Evolutionary conservation across 2,888 invertebrate species (phyloP), one percentile per base, ranked within the genome.

Genomic region (Cerceris ruficornis): DNA sequence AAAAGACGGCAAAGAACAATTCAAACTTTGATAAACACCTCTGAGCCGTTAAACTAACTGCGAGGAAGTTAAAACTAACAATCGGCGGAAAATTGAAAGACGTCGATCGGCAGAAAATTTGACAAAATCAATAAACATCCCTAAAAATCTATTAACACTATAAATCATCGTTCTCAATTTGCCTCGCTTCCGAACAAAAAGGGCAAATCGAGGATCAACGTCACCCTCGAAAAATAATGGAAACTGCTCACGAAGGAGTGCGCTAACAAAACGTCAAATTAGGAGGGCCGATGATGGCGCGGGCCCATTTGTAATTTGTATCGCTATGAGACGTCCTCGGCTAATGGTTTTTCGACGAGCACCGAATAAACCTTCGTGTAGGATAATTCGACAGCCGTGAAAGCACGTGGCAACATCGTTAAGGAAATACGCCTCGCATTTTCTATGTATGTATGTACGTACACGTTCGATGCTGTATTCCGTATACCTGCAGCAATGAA

Each of bases 401-500:
- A 85, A 81, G 85, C 89, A 88, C 89, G 88, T 86, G 89, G 60
- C 85, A 52, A 62, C 69, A 71, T 87, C 89, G 84, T 88, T 87
- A 88, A 75, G 79, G 75, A 28, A 81, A 74, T 81, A 69, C 74
- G 71, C 80, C 65, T 69, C 75, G 62, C 54, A 61, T 52, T 28
- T 28, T 28, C 66, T 59, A 39, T 75, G 62, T 69, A 77, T 73
- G 68, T 14, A 54, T 46, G 6, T 11, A 54, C 8, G 54, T 15
- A 15, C n/a, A 54, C 5, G 14, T 7, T 7, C 1, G 7, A 46
- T n/a, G 46, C 4, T 28, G 28, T 28, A 4, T 28, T 28, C 28
- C 28, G 43, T 70, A 42, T 83, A 83, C 81, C 84, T 75, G 80
- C 1, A 1, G 28, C 66, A 66, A 60, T 15, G 64, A 71, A 28